These are phyloP conservation scores for chimpanzee (Pan troglodytes) DNA, from an alignment of 2,113 vertebrate genomes.

Conservation along the genomic window DNA sequence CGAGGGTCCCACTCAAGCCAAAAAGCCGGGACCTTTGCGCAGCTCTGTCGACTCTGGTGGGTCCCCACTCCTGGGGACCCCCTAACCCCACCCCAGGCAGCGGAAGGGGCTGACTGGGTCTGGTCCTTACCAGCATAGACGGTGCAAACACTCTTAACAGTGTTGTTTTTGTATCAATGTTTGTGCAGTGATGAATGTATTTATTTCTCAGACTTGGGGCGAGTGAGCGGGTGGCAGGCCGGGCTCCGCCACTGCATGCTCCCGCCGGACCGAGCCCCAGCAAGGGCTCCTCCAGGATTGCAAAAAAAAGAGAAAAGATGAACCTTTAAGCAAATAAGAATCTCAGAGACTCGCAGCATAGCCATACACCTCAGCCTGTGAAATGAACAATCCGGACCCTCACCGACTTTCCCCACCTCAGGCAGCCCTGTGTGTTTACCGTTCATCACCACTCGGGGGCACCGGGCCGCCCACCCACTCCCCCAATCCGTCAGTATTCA, in stretches of 20 bases:
- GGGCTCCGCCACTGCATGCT: not conserved
- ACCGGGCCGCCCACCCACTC: not conserved
- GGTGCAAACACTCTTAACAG: conserved; percentile 98
- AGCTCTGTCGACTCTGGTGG: not conserved
- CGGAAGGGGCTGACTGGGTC: conserved; percentile 66
- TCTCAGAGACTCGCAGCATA: conserved; percentile 91
- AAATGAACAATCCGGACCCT: conserved; percentile 85
- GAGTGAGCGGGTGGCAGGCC: not conserved
- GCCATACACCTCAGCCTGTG: conserved; percentile 96
- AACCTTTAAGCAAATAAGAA: conserved; percentile 87
- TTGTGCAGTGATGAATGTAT: conserved; percentile 99
- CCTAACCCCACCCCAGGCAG: not conserved
- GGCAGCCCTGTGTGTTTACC: conserved; percentile 61
- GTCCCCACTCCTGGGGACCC: not conserved
- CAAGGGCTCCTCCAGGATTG: conserved; percentile 86
- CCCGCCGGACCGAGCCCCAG: conserved; percentile 44
- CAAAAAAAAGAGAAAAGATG: conserved; percentile 81
- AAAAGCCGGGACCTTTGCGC: conserved; percentile 66
- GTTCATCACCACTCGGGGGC: not conserved
- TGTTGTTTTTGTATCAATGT: conserved; percentile 98
- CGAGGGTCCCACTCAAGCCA: conserved; percentile 69
- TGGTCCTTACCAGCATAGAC: conserved; percentile 93
- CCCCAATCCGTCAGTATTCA: conserved; percentile 48
- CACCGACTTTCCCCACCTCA: conserved; percentile 85
- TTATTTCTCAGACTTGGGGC: conserved; percentile 94